A percentile compares a stretch with the other conserved stretches of the same genome.
These are phyloP conservation scores for Steatocranus sp. DNA, from an alignment of 2,797 vertebrate species.

Conservation along the genomic window DNA sequence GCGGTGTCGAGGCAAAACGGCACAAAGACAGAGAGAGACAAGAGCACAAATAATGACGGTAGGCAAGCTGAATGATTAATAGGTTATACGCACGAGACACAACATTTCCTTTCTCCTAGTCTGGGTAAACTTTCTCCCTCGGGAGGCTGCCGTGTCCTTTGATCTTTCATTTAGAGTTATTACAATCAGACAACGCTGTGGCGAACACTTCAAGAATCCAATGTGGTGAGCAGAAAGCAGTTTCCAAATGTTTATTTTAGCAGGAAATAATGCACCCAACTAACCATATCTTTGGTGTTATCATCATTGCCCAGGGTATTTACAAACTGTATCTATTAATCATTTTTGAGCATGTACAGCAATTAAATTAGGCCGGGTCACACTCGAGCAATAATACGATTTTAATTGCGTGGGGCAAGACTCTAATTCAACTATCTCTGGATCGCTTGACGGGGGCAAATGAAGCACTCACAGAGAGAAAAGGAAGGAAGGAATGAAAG, in stretches of 20 bases:
- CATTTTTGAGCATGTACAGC: constrained; percentile 60
- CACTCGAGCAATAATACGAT: constrained; percentile 69
- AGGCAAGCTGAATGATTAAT: constrained; percentile 47
- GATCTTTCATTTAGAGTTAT: constrained; percentile 40
- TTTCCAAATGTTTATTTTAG: constrained; percentile 53
- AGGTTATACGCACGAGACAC: constrained; percentile 8
- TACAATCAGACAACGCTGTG: constrained; percentile 12
- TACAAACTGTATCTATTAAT: constrained; percentile 66
- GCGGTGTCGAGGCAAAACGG: neutral
- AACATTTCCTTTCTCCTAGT: constrained; percentile 15
- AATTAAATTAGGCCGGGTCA: constrained; percentile 73
- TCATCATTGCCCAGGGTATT: constrained; percentile 51
- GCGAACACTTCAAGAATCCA: constrained; percentile 5
- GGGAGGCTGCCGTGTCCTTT: constrained; percentile 10
- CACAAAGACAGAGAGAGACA: constrained; percentile 13
- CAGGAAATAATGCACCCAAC: constrained; percentile 53
- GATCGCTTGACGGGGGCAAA: constrained; percentile 63
- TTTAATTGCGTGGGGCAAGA: constrained; percentile 69
- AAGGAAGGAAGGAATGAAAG: neutral
- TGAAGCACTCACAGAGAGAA: constrained; percentile 26
- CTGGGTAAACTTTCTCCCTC: constrained; percentile 19
- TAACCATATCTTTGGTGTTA: constrained; percentile 47
- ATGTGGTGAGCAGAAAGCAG: neutral
- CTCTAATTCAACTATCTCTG: constrained; percentile 70
- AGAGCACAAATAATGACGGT: neutral